phyloP scores from a whole-genome alignment of 2,113 vertebrate species.

The Pyxicephalus adspersus region DNA sequence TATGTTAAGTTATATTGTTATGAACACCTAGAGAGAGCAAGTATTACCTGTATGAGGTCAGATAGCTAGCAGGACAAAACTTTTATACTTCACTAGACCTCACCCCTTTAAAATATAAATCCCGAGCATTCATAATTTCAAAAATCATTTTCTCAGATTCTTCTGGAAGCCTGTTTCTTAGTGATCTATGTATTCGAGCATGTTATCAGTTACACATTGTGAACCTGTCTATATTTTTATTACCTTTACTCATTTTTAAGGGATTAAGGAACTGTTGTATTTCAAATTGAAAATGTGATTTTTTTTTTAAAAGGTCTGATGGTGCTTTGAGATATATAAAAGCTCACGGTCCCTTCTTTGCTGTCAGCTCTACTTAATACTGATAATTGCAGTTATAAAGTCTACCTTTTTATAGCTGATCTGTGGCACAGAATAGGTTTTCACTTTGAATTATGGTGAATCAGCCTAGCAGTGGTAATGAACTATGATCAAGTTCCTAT shows the following conservation, averaged over 20 bases:
- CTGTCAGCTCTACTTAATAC: slow-evolving; percentile 62
- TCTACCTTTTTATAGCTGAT: slow-evolving; percentile 54
- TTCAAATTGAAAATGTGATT: slow-evolving; percentile 54
- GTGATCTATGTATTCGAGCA: too few relatives aligned
- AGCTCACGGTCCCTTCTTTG: slow-evolving; percentile 50
- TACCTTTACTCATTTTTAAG: slow-evolving; percentile 35
- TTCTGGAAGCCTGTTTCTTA: too few relatives aligned
- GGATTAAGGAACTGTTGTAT: slow-evolving; percentile 60
- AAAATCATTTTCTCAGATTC: too few relatives aligned
- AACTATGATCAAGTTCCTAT: background rate
- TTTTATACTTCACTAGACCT: too few relatives aligned
- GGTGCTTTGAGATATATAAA: slow-evolving; percentile 61
- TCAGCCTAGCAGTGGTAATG: slow-evolving; percentile 1
- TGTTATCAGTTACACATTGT: too few relatives aligned
- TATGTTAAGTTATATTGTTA: too few relatives aligned
- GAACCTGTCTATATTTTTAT: background rate
- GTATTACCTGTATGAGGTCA: too few relatives aligned
- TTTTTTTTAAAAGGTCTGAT: slow-evolving; percentile 54
- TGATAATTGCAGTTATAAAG: slow-evolving; percentile 61
- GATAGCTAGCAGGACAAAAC: too few relatives aligned
- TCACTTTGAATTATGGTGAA: slow-evolving; percentile 21
- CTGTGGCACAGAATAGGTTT: slow-evolving; percentile 56
- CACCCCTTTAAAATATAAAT: too few relatives aligned
- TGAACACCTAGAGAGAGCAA: too few relatives aligned
- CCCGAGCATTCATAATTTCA: too few relatives aligned